phyloP scores from a whole-genome alignment of 2,113 vertebrate species.

The Larimichthys polyactis region DNA sequence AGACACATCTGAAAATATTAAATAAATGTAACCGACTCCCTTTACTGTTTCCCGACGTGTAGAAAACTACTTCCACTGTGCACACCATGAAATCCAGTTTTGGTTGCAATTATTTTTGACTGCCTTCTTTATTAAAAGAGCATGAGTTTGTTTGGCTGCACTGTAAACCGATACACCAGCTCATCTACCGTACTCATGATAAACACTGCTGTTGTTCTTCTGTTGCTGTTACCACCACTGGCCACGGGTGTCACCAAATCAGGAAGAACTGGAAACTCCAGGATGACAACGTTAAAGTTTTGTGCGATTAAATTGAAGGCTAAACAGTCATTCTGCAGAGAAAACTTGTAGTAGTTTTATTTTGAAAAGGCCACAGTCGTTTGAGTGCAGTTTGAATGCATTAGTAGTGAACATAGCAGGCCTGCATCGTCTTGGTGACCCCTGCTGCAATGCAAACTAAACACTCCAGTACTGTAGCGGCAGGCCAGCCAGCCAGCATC shows the following conservation, averaged over 20 bases:
- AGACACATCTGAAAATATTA: not conserved
- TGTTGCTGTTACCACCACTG: not conserved
- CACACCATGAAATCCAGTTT: not conserved
- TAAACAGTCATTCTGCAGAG: not conserved
- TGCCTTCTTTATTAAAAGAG: not conserved
- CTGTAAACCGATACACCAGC: not conserved
- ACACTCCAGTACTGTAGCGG: slow-evolving; percentile 56
- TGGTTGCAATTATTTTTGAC: not conserved
- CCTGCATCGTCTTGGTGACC: slow-evolving; percentile 58
- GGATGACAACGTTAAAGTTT: not conserved
- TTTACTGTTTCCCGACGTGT: not conserved
- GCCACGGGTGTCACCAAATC: not conserved
- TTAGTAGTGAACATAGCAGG: slow-evolving; percentile 16
- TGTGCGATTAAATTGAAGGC: not conserved
- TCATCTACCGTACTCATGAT: not conserved
- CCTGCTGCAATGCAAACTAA: slow-evolving; percentile 66
- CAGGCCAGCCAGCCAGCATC: slow-evolving; percentile 51
- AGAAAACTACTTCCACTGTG: not conserved
- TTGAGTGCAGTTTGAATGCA: not conserved
- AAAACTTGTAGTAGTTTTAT: not conserved
- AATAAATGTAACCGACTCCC: not conserved
- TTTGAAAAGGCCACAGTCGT: not conserved
- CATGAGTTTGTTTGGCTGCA: not conserved
- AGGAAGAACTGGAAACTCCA: not conserved
- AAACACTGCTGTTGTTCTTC: not conserved